Evolutionary conservation across 1,140 invertebrate genomes (phyloP), one percentile per base, ranked within the genome.

Genomic region (Drosophila ananassae): DNA sequence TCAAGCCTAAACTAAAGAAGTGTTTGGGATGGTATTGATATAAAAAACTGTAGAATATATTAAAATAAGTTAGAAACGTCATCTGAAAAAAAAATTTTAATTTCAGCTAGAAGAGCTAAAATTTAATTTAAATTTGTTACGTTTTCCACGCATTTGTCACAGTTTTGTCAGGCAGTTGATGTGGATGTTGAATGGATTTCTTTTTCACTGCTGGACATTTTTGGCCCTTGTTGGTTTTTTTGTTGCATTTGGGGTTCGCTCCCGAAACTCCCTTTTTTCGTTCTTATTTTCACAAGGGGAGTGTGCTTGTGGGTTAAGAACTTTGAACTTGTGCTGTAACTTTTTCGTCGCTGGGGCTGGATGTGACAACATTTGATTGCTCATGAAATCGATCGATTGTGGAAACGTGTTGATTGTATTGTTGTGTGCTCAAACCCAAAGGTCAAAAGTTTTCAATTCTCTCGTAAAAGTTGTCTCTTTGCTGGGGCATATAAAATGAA

Each of bases 351-450:
- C 41, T 56, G 62, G 72, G 59, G 60, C 81, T 84, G 81, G 66
- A 85, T 85, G 81, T 84, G 81, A 85, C 81, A 84, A 62, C 81
- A 71, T 85, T 84, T 80, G 77, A 84, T 84, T 84, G 81, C 77
- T 85, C 81, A 85, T 85, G 81, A 84, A 84, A 84, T 84, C 81
- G 81, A 84, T 84, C 81, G 81, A 84, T 84, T 84, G 81, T 80
- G 73, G 73, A 77, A 77, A 84, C 80, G 80, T 85, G 81, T 85
- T 85, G 81, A 84, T 84, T 84, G 73, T 85, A 80, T 80, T 79
- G 77, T 78, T 75, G 60, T 48, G 41, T 63, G 34, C 60, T 64
- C 46, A 54, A 60, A 75, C 67, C 67, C 79, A 80, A 74, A 80
- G 81, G 81, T 85, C 81, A 84, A 77, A 84, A 85, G 81, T 84